Conservation (phyloP, 2,888 invertebrate species). For the Agrochola macilenta region DNA sequence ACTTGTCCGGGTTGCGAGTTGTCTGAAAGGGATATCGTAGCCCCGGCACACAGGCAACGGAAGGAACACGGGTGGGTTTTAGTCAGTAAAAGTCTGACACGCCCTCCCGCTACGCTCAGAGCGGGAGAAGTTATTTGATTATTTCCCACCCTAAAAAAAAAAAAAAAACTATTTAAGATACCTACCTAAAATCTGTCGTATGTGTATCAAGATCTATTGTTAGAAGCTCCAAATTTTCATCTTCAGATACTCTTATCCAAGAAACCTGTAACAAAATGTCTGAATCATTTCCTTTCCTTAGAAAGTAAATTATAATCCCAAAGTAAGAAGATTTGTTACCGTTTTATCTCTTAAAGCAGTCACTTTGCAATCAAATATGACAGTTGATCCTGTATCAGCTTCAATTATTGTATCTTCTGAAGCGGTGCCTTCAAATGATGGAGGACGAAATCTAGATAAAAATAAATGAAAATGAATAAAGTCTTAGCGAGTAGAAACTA, state of each 20-base stretch:
- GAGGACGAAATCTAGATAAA: constrained; percentile 84
- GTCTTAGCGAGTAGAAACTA: not conserved
- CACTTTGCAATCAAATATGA: constrained; percentile 88
- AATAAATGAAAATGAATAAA: not conserved
- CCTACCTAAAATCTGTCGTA: constrained; percentile 92
- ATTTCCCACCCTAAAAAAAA: too few species aligned
- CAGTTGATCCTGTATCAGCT: constrained; percentile 88
- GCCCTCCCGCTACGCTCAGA: too few species aligned
- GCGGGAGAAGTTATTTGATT: too few species aligned
- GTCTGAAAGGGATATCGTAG: too few species aligned
- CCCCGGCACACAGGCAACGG: too few species aligned
- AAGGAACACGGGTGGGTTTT: too few species aligned
- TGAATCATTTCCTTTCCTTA: constrained; percentile 5
- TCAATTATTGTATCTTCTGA: constrained; percentile 81
- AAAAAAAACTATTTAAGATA: too few species aligned
- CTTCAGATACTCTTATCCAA: constrained; percentile 92
- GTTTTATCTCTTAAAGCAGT: constrained; percentile 88
- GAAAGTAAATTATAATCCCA: not conserved
- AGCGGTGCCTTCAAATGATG: constrained; percentile 84
- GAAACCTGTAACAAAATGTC: constrained; percentile 90
- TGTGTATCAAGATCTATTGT: constrained; percentile 93
- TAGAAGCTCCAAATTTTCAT: constrained; percentile 92
- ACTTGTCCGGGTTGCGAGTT: not conserved
- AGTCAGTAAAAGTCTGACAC: too few species aligned
- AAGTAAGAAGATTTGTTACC: constrained; percentile 70